Evolutionary conservation across 92 coral and sea anemone species (phyloP), one percentile per base, ranked within the genome.

Genomic region (Scolanthus callimorphus): DNA sequence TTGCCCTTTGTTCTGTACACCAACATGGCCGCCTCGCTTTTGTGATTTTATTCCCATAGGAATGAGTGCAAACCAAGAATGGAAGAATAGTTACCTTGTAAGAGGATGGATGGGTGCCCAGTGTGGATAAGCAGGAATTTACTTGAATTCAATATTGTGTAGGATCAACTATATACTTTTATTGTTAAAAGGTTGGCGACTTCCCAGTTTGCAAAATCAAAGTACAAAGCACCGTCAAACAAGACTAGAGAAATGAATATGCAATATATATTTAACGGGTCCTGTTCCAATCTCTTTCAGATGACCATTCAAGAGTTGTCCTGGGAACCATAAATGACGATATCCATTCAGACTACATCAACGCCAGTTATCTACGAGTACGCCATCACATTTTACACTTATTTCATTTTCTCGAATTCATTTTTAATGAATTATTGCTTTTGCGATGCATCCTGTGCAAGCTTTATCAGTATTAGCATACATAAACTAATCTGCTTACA

Each of bases 341-440:
- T 20, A 22, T 19, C 29, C 25, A 57, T 21, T 57, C 63, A 21
- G 63, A 57, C 22, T 57, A 57, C 63, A 31, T 57, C 25, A 57
- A 57, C 20, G 63, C 63, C 9, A 57, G 63, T 22, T 57, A 57
- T 47, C 25, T 57, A 13, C 9, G 63, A 24, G 63, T 57, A 57
- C 41, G 41, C 41, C 41, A 6, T 34, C 41, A 34, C 6, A 34
- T 6, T 6, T 6, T 34, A 34, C 41, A 34, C 41, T 6, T 6
- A 34, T 6, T 34, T 34, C 41, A 6, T 6, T n/a, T n/a, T n/a
- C n/a, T n/a, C n/a, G n/a, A n/a, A n/a, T n/a, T n/a, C n/a, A n/a
- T n/a, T n/a, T n/a, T n/a, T n/a, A n/a, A n/a, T n/a, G n/a, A n/a
- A n/a, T n/a, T n/a, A n/a, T n/a, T n/a, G n/a, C n/a, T n/a, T n/a